Conservation (phyloP, 2,888 invertebrate species). For the Polietes domitor region DNA sequence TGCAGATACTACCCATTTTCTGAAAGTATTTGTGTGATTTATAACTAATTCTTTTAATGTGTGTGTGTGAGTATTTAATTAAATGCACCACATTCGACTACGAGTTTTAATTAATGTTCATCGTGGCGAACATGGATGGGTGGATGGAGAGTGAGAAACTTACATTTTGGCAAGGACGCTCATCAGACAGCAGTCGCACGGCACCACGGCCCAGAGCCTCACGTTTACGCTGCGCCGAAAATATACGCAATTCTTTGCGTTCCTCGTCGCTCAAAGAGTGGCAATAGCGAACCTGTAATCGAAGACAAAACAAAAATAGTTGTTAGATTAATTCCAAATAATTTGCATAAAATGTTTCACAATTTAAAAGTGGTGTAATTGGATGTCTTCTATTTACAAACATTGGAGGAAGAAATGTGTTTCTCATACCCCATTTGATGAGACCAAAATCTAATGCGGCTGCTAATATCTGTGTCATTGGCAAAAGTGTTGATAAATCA, state of each 20-base stretch:
- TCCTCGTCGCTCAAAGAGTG: conserved; percentile 96
- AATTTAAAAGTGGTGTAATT: too few relatives aligned
- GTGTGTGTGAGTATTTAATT: conserved; percentile 47
- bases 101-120: conserved; percentile 19
- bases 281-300: conserved; percentile 92
- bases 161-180: conserved; percentile 89
- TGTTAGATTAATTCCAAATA: background rate
- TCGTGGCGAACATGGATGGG: background rate
- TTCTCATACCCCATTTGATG: background rate
- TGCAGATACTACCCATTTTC: too few relatives aligned
- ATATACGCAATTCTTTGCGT: conserved; percentile 94
- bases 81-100: background rate
- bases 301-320: conserved; percentile 29
- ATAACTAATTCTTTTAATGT: background rate
- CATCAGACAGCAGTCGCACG: conserved; percentile 89
- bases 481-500: background rate
- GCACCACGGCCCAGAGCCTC: conserved; percentile 97
- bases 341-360: background rate
- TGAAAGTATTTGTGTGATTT: background rate
- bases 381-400: too few relatives aligned
- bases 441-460: too few relatives aligned
- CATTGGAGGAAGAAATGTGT: background rate
- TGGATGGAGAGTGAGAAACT: conserved; percentile 78
- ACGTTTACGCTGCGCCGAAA: conserved; percentile 95
- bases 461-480: background rate